phyloP scores from a whole-genome alignment of 2,797 vertebrate genomes.

The Sebastes variabilis region DNA sequence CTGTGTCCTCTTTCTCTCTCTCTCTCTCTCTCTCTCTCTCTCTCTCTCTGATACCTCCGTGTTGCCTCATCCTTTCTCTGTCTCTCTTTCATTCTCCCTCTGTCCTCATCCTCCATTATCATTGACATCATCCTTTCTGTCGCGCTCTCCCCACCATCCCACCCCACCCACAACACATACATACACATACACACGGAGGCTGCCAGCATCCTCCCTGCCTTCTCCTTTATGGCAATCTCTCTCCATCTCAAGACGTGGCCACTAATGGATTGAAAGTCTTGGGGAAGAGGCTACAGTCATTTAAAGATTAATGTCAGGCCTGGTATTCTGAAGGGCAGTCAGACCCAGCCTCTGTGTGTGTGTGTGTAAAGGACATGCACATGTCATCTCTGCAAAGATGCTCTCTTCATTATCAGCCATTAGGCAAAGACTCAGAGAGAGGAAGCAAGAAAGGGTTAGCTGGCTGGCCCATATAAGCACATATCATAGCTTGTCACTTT shows the following conservation, averaged over 20 bases:
- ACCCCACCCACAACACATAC: conserved; percentile 3
- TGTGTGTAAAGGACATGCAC: conserved; percentile 53
- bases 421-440: conserved; percentile 62
- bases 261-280: conserved; percentile 84
- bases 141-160: neutral
- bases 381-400: conserved; percentile 72
- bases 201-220: conserved; percentile 41
- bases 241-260: conserved; percentile 73
- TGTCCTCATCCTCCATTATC: conserved; percentile 74
- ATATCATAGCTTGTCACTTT: conserved; percentile 64
- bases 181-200: neutral
- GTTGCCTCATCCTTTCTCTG: conserved; percentile 25
- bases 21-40: neutral
- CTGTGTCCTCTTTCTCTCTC: neutral
- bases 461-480: conserved; percentile 56
- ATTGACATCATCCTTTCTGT: conserved; percentile 77
- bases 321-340: conserved; percentile 81
- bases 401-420: conserved; percentile 79
- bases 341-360: conserved; percentile 19
- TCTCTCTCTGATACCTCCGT: conserved; percentile 9
- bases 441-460: conserved; percentile 49
- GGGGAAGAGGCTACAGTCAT: conserved; percentile 80
- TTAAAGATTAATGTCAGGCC: conserved; percentile 83
- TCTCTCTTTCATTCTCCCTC: conserved; percentile 45
- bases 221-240: conserved; percentile 69